phyloP scores from a whole-genome alignment of 2,888 invertebrate genomes.

The Cryptus viduatorius region DNA sequence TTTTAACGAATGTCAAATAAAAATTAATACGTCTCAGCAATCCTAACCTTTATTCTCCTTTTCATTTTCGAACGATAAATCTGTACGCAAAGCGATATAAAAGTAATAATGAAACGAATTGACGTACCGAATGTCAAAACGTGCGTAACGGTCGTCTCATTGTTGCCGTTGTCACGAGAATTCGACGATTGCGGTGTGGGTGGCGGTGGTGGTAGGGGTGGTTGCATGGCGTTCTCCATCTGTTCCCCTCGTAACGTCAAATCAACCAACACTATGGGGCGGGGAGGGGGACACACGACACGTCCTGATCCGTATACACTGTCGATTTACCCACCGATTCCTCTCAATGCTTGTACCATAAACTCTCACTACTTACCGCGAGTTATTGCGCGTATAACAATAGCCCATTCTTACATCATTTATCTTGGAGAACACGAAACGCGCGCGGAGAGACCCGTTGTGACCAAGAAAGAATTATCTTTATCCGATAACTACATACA shows the following conservation, averaged over 20 bases:
- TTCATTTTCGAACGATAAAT: background rate
- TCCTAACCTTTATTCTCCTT: slow-evolving; percentile 30
- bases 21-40: background rate
- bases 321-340: slow-evolving; percentile 1
- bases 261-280: slow-evolving; percentile 4
- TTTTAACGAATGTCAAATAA: background rate
- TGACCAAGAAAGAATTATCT: slow-evolving; percentile 34
- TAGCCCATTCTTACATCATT: slow-evolving; percentile 54
- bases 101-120: slow-evolving; percentile 6
- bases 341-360: background rate
- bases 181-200: slow-evolving; percentile 66
- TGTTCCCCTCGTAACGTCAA: slow-evolving; percentile 46
- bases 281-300: background rate
- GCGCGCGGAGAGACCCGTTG: background rate
- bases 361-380: background rate
- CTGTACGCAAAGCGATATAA: background rate
- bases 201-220: slow-evolving; percentile 68
- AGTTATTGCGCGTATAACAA: slow-evolving; percentile 36
- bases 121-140: slow-evolving; percentile 86
- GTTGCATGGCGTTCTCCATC: slow-evolving; percentile 81
- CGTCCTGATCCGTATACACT: background rate
- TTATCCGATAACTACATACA: slow-evolving; percentile 16
- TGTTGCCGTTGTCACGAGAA: slow-evolving; percentile 67
- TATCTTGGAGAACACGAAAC: slow-evolving; percentile 37
- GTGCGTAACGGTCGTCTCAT: slow-evolving; percentile 86